A percentile compares a stretch with the other conserved stretches of the same genome.
These are phyloP conservation scores for Bufo gargarizans DNA, from an alignment of 2,113 vertebrate genomes.

Conservation along the genomic window DNA sequence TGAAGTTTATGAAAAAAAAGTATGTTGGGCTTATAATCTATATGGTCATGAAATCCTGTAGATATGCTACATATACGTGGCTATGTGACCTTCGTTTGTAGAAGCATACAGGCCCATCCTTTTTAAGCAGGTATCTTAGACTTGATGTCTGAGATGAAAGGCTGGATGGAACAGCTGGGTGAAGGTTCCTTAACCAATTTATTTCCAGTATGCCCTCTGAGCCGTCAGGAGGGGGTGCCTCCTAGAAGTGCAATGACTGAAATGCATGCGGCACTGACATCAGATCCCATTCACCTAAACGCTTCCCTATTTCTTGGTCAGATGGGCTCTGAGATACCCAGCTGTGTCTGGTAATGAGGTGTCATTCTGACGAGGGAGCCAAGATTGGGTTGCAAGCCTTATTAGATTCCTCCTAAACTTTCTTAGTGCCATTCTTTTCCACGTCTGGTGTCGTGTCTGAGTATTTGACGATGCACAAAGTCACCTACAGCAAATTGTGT, in stretches of 20 bases:
- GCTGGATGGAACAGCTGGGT: not conserved
- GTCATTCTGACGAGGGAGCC: constrained; percentile 5
- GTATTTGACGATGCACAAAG: not conserved
- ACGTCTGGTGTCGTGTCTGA: not conserved
- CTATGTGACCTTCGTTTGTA: not conserved
- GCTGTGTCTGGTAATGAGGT: constrained; percentile 43
- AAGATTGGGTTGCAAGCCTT: not conserved
- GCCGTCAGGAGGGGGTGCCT: not conserved
- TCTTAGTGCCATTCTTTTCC: not conserved
- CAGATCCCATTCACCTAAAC: constrained; percentile 17
- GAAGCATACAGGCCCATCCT: not conserved
- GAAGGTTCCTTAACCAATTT: not conserved
- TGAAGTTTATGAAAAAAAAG: too few relatives aligned
- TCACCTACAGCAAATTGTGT: not conserved
- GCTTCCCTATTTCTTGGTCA: constrained; percentile 8
- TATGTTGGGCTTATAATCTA: too few relatives aligned
- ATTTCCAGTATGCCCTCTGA: not conserved
- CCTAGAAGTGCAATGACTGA: not conserved
- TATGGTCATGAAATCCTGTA: too few relatives aligned
- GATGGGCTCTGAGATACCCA: constrained; percentile 1
- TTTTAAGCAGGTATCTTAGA: not conserved
- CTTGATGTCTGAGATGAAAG: not conserved
- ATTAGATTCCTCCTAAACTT: not conserved
- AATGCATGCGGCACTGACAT: constrained; percentile 17
- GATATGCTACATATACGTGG: too few relatives aligned